Conservation (phyloP, 64 coral and sea anemone genomes). For the Astreopora myriophthalma region DNA sequence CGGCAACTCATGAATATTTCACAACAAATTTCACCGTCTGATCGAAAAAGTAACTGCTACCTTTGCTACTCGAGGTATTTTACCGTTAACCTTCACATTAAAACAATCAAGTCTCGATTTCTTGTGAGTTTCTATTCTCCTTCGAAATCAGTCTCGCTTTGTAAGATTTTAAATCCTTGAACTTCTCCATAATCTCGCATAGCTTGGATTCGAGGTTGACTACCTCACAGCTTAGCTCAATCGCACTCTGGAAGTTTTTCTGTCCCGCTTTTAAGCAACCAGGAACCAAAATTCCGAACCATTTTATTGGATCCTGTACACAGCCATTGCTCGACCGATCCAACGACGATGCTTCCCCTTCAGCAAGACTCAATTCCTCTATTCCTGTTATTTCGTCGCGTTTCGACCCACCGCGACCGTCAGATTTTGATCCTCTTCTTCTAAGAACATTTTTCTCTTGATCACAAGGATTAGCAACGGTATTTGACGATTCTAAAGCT, state of each 20-base stretch:
- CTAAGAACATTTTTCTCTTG: slow-evolving; percentile 37
- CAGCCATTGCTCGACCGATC: background rate
- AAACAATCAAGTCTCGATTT: background rate
- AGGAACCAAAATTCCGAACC: slow-evolving; percentile 92
- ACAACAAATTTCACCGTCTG: background rate
- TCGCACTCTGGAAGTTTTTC: slow-evolving; percentile 63
- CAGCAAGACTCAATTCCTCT: background rate
- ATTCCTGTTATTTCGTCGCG: slow-evolving; percentile 12
- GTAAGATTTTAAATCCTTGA: background rate
- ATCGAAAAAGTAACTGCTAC: background rate
- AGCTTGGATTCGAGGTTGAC: slow-evolving; percentile 73
- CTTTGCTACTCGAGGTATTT: background rate
- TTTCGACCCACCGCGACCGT: background rate
- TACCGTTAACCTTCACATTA: background rate
- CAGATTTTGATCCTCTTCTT: background rate
- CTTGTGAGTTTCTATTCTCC: background rate
- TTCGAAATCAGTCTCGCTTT: background rate
- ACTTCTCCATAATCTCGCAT: slow-evolving; percentile 50
- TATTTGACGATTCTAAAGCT: background rate
- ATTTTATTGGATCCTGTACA: slow-evolving; percentile 78
- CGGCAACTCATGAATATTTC: slow-evolving; percentile 34
- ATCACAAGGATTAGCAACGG: background rate
- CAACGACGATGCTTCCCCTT: background rate
- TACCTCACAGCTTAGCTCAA: slow-evolving; percentile 82
- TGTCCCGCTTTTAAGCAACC: slow-evolving; percentile 77